Conservation (phyloP, 2,888 invertebrate genomes). For the Catocala fraxini region DNA sequence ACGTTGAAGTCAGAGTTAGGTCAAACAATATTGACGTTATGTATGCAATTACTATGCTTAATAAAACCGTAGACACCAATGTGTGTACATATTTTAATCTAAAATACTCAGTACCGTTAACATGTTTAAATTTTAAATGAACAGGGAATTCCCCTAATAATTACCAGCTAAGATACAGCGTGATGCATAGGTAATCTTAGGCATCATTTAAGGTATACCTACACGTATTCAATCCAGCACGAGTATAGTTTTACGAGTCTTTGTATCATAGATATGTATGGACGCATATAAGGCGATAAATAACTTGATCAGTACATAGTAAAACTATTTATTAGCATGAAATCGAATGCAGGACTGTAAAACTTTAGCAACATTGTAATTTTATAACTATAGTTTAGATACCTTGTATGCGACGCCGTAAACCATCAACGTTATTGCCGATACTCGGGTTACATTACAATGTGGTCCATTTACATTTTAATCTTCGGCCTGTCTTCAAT, state of each 20-base stretch:
- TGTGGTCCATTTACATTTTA: conserved; percentile 34
- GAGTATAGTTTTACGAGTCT: conserved; percentile 5
- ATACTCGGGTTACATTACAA: conserved; percentile 38
- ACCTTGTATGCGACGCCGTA: conserved; percentile 27
- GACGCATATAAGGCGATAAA: conserved; percentile 6
- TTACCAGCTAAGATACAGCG: conserved; percentile 14
- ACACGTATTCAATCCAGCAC: not conserved
- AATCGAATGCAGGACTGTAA: conserved; percentile 35
- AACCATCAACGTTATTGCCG: conserved; percentile 23
- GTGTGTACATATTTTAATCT: not conserved
- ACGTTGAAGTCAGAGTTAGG: not conserved
- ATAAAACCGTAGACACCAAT: too few relatives aligned
- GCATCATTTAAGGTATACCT: conserved; percentile 16
- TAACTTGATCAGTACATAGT: conserved; percentile 23
- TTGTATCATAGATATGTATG: not conserved
- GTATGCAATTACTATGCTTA: not conserved
- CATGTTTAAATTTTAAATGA: conserved; percentile 25
- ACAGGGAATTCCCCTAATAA: conserved; percentile 35
- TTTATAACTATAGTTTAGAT: conserved; percentile 30
- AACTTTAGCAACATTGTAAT: conserved; percentile 44
- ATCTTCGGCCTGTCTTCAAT: conserved; percentile 16
- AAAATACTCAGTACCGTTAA: not conserved
- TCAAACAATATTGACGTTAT: not conserved
- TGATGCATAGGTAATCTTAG: conserved; percentile 19
- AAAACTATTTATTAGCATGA: conserved; percentile 32